phyloP scores from a whole-genome alignment of 2,888 invertebrate species.

The Acleris cristana region DNA sequence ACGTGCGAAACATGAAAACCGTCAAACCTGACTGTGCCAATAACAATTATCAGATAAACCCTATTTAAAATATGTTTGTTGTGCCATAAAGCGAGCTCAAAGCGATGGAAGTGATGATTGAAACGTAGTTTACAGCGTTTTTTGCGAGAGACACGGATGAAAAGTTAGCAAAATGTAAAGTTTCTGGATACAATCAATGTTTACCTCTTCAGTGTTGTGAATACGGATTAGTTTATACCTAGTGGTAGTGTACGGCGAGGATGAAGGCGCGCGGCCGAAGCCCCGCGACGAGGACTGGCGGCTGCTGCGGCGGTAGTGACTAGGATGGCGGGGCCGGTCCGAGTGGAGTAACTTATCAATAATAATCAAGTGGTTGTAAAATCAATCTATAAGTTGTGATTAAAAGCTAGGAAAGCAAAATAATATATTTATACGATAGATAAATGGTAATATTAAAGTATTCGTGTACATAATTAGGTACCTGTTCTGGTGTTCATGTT shows the following conservation, averaged over 20 bases:
- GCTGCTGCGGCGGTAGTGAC: slow-evolving; percentile 72
- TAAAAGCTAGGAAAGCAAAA: slow-evolving; percentile 59
- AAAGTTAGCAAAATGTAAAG: slow-evolving; percentile 71
- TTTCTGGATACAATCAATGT: slow-evolving; percentile 67
- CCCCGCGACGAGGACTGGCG: slow-evolving; percentile 15
- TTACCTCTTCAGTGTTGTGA: slow-evolving; percentile 83
- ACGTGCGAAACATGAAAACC: slow-evolving; percentile 62
- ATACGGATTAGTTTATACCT: slow-evolving; percentile 61
- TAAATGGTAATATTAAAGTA: slow-evolving; percentile 57
- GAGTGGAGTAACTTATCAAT: slow-evolving; percentile 57
- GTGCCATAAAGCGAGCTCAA: slow-evolving; percentile 47
- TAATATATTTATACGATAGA: slow-evolving; percentile 65
- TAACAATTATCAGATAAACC: slow-evolving; percentile 62
- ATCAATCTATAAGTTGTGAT: slow-evolving; percentile 74
- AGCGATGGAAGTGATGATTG: slow-evolving; percentile 62
- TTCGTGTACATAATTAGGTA: slow-evolving; percentile 57
- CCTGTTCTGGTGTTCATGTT: slow-evolving; percentile 56
- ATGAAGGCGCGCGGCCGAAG: slow-evolving; percentile 22
- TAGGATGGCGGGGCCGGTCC: slow-evolving; percentile 54
- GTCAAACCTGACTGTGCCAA: slow-evolving; percentile 70
- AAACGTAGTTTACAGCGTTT: slow-evolving; percentile 54
- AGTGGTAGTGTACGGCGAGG: slow-evolving; percentile 51
- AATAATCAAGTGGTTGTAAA: slow-evolving; percentile 65
- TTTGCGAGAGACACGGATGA: slow-evolving; percentile 46
- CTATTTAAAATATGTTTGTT: slow-evolving; percentile 55